Evolutionary conservation across 1,140 invertebrate species (phyloP).

Genomic region (Zaprionus lachaisei): DNA sequence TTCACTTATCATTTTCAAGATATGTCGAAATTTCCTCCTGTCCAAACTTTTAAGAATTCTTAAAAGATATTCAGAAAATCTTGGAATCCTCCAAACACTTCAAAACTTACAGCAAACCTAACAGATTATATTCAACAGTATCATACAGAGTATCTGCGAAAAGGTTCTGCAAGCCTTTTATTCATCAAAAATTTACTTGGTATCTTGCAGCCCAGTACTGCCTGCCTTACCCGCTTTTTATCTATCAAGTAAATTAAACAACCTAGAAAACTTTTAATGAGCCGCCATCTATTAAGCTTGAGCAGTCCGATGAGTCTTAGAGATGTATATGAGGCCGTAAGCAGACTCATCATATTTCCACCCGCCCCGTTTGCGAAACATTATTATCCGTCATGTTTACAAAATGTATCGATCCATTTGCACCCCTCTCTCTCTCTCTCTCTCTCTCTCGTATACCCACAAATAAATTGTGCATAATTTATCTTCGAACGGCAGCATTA

Average conservation of each 20-base stretch:
- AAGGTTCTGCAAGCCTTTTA: background rate
- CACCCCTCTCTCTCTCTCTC: background rate
- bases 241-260: slow-evolving; percentile 54
- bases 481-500: slow-evolving; percentile 62
- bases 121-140: too few species aligned
- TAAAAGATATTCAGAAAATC: too few species aligned
- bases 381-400: slow-evolving; percentile 20
- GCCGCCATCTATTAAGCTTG: slow-evolving; percentile 68
- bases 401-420: slow-evolving; percentile 63
- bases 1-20: too few species aligned
- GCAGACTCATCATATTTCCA: slow-evolving; percentile 3
- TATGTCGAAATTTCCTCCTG: too few species aligned
- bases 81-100: too few species aligned
- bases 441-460: slow-evolving; percentile 27
- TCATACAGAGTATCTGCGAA: too few species aligned
- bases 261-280: slow-evolving; percentile 73
- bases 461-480: slow-evolving; percentile 74
- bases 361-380: background rate
- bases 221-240: slow-evolving; percentile 9
- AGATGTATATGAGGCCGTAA: background rate
- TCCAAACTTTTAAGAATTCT: too few species aligned
- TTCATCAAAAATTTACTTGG: background rate
- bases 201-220: background rate
- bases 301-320: slow-evolving; percentile 5
- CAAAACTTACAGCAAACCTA: too few species aligned